A percentile compares a stretch with the other conserved stretches of the same genome.
Evolutionary conservation across 2,888 invertebrate genomes (phyloP).

Genomic region (Diploptera punctata): DNA sequence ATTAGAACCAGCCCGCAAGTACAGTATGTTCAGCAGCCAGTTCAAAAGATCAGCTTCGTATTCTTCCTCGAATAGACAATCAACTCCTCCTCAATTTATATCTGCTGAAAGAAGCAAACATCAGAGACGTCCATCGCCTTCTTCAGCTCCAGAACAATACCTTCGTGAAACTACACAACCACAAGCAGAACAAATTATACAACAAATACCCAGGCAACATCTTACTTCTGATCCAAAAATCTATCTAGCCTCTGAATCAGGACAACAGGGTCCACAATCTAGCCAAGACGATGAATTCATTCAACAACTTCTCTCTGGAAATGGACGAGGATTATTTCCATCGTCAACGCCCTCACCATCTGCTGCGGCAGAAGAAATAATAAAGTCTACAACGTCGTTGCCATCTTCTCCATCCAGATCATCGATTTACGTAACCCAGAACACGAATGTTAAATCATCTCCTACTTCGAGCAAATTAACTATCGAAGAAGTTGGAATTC

Average conservation of each 20-base stretch:
- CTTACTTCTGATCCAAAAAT: conserved; percentile 1
- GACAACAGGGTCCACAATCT: background rate
- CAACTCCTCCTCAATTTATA: background rate
- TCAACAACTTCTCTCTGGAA: conserved; percentile 25
- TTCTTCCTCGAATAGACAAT: background rate
- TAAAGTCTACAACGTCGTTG: conserved; percentile 17
- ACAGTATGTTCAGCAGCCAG: background rate
- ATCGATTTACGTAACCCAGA: conserved; percentile 40
- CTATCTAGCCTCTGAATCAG: background rate
- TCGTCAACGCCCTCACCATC: conserved; percentile 7
- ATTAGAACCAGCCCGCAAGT: background rate
- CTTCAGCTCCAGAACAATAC: conserved; percentile 35
- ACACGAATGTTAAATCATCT: conserved; percentile 1
- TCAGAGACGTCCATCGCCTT: background rate
- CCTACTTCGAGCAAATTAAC: background rate
- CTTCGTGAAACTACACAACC: conserved; percentile 38
- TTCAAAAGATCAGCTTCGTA: background rate
- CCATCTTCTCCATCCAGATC: conserved; percentile 35
- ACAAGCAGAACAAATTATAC: background rate
- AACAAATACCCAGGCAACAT: background rate
- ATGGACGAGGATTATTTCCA: conserved; percentile 25
- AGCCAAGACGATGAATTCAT: conserved; percentile 32
- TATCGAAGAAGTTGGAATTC: conserved; percentile 16
- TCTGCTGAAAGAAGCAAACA: background rate
- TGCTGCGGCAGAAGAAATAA: background rate